A percentile compares a stretch with the other conserved stretches of the same genome.
Conservation (phyloP, 2,113 vertebrate genomes). For the Odocoileus hemionus region DNA sequence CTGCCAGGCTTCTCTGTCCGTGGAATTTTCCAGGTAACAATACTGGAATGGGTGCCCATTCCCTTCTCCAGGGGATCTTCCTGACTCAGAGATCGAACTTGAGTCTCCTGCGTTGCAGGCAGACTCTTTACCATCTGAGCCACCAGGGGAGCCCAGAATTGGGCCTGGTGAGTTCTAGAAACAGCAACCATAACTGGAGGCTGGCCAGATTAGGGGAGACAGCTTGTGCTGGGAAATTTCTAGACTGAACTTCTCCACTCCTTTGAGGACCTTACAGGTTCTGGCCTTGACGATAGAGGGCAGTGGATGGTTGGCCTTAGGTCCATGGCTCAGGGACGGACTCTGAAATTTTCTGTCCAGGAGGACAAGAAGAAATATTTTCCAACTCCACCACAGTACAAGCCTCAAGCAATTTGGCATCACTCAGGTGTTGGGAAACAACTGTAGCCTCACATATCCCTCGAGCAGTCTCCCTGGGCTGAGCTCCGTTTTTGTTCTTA, state of each 20-base stretch:
- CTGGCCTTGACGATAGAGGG: neutral
- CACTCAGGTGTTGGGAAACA: slow-evolving; percentile 37
- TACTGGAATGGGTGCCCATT: neutral
- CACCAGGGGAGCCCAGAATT: neutral
- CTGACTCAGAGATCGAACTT: neutral
- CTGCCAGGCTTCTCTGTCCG: accelerated
- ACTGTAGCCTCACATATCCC: neutral
- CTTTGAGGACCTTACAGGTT: neutral
- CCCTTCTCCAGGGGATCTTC: neutral
- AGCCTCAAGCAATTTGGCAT: slow-evolving; percentile 34
- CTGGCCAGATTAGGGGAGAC: neutral
- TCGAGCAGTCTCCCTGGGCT: neutral
- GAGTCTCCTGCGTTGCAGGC: neutral
- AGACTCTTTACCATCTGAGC: neutral
- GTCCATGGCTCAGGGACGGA: neutral
- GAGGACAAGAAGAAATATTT: neutral
- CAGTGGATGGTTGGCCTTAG: neutral
- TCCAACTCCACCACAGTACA: neutral
- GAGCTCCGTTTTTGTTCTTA: slow-evolving; percentile 47
- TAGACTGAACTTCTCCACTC: neutral
- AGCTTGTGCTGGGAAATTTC: neutral
- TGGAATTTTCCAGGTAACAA: neutral
- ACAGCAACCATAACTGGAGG: neutral
- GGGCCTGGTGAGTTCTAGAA: neutral
- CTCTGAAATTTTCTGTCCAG: neutral